Evolutionary conservation across 2,113 vertebrate genomes (phyloP).

Genomic region (Lepus americanus): DNA sequence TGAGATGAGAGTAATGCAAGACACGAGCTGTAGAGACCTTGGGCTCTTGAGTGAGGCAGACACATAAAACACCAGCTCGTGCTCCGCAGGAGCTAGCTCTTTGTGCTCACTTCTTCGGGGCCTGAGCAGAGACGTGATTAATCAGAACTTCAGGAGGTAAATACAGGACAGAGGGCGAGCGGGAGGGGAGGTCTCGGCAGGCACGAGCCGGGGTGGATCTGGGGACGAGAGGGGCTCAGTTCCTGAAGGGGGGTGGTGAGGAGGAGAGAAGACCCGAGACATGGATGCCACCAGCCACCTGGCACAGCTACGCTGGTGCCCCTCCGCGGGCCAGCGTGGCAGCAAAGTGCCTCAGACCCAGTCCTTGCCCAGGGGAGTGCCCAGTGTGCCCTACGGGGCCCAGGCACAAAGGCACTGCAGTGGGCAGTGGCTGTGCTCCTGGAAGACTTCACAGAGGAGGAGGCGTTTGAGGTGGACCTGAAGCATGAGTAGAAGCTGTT

Average conservation of each 20-base stretch:
- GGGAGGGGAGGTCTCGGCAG: background rate
- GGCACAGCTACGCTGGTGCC: background rate
- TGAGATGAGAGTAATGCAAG: constrained; percentile 15
- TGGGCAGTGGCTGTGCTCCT: background rate
- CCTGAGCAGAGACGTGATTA: constrained; percentile 34
- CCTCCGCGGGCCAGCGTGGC: background rate
- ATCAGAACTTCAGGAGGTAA: constrained; percentile 55
- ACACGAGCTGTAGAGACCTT: background rate
- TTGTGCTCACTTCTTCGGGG: constrained; percentile 1
- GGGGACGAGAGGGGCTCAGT: background rate
- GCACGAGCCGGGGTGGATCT: background rate
- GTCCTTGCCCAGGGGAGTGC: background rate
- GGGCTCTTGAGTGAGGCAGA: constrained; percentile 36
- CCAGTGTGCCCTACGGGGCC: no score
- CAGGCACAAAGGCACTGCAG: background rate
- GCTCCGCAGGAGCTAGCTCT: constrained; percentile 11
- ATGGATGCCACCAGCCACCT: background rate
- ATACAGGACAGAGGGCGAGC: background rate
- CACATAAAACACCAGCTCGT: background rate
- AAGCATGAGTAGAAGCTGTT: background rate
- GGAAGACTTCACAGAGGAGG: constrained; percentile 33
- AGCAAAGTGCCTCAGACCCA: background rate
- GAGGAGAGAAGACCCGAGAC: constrained; percentile 1
- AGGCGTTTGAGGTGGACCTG: background rate
- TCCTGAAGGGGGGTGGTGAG: background rate